Base-by-base conservation (phyloP, 2,113 vertebrate genomes). In the Pangasianodon gigas region DNA sequence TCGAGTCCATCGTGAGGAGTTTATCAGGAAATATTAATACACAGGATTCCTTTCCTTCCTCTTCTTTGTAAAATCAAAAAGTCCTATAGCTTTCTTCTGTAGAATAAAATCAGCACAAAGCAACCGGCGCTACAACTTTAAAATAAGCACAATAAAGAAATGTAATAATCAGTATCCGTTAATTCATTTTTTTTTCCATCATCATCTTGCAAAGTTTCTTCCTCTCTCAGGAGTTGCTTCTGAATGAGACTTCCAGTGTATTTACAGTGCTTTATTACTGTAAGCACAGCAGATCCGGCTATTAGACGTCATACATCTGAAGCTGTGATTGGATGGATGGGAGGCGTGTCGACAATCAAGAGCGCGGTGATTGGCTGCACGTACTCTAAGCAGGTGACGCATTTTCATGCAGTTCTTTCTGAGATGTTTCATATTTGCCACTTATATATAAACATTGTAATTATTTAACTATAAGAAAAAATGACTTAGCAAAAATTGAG, bases 1-100 rank as follows among this genome's bases (percentile, higher is more conserved):
- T 48, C 41, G 91, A 92, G 29, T 90, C 91, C 91, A 92, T 92
- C 16, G 2, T 52, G 69, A 13, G n/a, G 41, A 80, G 51, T 5
- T 90, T 62, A 82, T 52, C 77, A 60, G 81, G 21, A 14, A 3
- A 24, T 0, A 24, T 21, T 1, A 58, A 24, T 56, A 67, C 48
- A 18, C 21, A 44, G 3, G 41, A 26, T 13, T 51, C 54, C 2
- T 87, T 87, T 24, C 19, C 1, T 85, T 79, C 7, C 19, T 32
- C 32, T 29, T 88, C 5, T 44, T 74, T 62, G 16, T 44, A n/a
- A 58, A 69, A 54, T 52, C 6, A 69, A 80, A 19, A 88, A 62
- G 1, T 84, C 51, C 80, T 71, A 24, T 74, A 11, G 32, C 41
- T 74, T 14, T 54, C n/a, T 62, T 65, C 54, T 21, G 85, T 54